These are phyloP conservation scores for Malacoraja senta DNA, from an alignment of 2,797 vertebrate species.

Conservation along the genomic window DNA sequence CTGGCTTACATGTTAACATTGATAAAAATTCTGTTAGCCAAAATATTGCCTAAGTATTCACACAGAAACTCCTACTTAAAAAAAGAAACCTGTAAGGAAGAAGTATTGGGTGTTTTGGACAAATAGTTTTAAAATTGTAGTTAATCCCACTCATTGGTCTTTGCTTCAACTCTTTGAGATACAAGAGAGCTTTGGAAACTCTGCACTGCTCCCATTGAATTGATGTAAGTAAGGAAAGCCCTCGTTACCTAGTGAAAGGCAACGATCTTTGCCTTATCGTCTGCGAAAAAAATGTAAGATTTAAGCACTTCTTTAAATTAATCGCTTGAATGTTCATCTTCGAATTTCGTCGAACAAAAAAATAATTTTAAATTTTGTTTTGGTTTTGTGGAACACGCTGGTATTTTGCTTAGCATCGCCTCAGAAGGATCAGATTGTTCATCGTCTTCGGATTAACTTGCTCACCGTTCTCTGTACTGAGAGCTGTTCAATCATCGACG, in stretches of 20 bases:
- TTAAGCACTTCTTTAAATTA: neutral
- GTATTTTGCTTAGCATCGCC: neutral
- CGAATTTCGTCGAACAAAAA: neutral
- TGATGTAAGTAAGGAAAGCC: neutral
- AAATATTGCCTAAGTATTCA: neutral
- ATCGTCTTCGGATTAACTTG: neutral
- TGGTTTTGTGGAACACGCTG: neutral
- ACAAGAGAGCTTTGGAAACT: neutral
- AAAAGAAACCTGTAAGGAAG: too few species aligned
- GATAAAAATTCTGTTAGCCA: neutral
- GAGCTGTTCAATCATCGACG: neutral
- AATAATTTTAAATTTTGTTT: constrained; percentile 6
- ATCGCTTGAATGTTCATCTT: neutral
- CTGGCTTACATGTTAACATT: neutral
- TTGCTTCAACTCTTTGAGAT: neutral
- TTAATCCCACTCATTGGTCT: neutral
- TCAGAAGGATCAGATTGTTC: neutral
- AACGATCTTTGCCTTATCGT: neutral
- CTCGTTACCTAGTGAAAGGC: neutral
- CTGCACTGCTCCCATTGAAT: neutral
- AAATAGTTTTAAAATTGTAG: neutral
- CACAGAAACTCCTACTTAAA: too few species aligned
- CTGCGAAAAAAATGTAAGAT: neutral
- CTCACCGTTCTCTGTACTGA: too few species aligned
- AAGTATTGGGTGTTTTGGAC: neutral